Evolutionary conservation across 2,113 vertebrate species (phyloP).

Genomic region (Cygnus atratus): DNA sequence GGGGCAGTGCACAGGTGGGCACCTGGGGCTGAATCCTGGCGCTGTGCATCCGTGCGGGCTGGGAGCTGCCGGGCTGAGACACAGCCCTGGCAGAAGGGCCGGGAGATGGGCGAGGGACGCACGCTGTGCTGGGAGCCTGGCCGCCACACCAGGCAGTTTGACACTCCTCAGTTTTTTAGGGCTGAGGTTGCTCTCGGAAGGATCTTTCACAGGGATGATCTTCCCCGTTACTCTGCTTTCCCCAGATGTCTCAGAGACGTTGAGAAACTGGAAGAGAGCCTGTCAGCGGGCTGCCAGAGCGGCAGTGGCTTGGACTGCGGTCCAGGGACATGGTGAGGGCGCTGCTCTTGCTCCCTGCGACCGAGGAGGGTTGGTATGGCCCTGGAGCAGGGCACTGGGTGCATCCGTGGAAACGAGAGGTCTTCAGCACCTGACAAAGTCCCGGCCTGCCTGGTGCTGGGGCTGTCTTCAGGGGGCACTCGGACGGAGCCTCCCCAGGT

Average conservation of each 20-base stretch:
- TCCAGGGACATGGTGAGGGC: background rate
- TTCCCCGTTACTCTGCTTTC: background rate
- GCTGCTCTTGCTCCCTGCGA: background rate
- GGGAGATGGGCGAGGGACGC: rapidly evolving
- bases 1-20: background rate
- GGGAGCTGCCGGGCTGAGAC: too few relatives aligned
- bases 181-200: background rate
- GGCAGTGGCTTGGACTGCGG: background rate
- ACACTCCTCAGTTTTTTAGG: background rate
- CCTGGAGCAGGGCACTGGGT: background rate
- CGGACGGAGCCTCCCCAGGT: background rate
- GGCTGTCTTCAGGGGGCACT: background rate
- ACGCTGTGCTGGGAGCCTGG: background rate
- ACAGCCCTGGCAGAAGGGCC: too few relatives aligned
- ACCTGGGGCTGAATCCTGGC: background rate
- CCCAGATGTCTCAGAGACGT: background rate
- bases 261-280: background rate
- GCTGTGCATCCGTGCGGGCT: too few relatives aligned
- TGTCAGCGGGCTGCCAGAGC: background rate
- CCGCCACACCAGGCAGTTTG: background rate
- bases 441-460: background rate
- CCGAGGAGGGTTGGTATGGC: too few relatives aligned
- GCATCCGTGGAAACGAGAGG: background rate
- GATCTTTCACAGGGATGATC: too few relatives aligned
- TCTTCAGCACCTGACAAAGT: background rate